Conservation (phyloP, 2,797 vertebrate species). For the Enteromius argenteus region DNA sequence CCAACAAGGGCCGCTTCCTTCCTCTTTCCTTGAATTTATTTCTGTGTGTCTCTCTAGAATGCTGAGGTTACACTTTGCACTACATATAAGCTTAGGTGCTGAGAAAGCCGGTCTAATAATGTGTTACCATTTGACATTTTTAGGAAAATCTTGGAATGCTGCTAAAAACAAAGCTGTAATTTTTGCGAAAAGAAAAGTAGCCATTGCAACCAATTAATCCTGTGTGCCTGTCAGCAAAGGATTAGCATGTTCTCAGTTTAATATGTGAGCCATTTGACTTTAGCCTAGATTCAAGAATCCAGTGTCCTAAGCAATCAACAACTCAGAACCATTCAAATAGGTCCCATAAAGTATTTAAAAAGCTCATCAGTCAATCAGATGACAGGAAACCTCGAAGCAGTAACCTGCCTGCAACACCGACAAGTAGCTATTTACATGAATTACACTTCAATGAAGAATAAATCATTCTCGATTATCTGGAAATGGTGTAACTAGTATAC, state of each 20-base stretch:
- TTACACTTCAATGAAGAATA: background rate
- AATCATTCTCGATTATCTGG: background rate
- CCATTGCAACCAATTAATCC: slow-evolving; percentile 25
- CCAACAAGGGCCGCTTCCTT: slow-evolving; percentile 70
- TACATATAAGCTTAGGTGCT: slow-evolving; percentile 66
- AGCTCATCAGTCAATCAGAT: slow-evolving; percentile 23
- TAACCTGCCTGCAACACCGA: slow-evolving; percentile 8
- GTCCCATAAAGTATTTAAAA: slow-evolving; percentile 48
- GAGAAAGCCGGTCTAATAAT: slow-evolving; percentile 64
- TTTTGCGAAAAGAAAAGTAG: slow-evolving; percentile 26
- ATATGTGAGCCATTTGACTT: slow-evolving; percentile 36
- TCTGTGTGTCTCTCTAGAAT: slow-evolving; percentile 68
- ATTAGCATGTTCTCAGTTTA: slow-evolving; percentile 10
- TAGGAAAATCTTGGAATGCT: slow-evolving; percentile 61
- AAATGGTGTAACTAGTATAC: background rate
- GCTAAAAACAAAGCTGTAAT: slow-evolving; percentile 13
- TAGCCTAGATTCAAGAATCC: slow-evolving; percentile 20
- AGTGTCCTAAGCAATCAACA: slow-evolving; percentile 33
- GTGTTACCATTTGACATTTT: slow-evolving; percentile 67
- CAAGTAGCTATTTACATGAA: slow-evolving; percentile 10
- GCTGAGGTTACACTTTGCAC: slow-evolving; percentile 73
- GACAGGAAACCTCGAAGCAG: slow-evolving; percentile 20
- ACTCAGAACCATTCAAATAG: slow-evolving; percentile 23
- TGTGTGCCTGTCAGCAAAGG: background rate
- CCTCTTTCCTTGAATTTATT: slow-evolving; percentile 62